Percentiles rank a stretch among this genome's conserved stretches.
These are phyloP conservation scores for Platichthys flesus DNA, from an alignment of 2,113 vertebrate genomes.

Conservation along the genomic window DNA sequence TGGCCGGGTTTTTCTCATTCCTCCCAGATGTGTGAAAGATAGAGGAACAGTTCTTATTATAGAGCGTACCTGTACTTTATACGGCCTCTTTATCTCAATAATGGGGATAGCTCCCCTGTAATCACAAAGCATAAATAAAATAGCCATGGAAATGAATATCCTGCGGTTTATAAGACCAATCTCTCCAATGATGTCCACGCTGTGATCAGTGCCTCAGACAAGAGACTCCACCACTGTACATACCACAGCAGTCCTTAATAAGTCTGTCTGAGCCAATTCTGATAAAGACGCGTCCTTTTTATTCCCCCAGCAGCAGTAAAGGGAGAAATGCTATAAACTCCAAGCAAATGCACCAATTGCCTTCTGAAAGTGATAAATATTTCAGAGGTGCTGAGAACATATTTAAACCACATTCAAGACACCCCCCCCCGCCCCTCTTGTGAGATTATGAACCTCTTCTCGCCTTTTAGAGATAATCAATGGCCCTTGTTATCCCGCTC, in stretches of 20 bases:
- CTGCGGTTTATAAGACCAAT: constrained; percentile 63
- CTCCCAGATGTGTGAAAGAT: constrained; percentile 24
- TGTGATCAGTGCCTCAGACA: constrained; percentile 69
- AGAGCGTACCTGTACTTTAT: constrained; percentile 42
- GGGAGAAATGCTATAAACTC: constrained; percentile 70
- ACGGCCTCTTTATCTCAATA: constrained; percentile 75
- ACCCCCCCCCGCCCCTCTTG: constrained; percentile 21
- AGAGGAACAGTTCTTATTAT: constrained; percentile 18
- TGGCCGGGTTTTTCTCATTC: constrained; percentile 25
- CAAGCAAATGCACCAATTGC: constrained; percentile 80
- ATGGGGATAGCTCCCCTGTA: constrained; percentile 63
- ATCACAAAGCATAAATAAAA: constrained; percentile 73
- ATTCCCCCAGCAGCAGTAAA: constrained; percentile 63
- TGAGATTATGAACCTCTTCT: constrained; percentile 81
- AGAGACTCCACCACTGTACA: constrained; percentile 68
- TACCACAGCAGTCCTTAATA: constrained; percentile 74
- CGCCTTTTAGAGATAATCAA: constrained; percentile 85
- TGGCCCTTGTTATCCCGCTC: constrained; percentile 79
- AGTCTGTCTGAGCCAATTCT: constrained; percentile 77
- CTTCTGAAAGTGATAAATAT: constrained; percentile 83
- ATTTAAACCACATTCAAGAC: constrained; percentile 81
- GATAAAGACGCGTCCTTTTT: constrained; percentile 80
- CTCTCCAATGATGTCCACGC: constrained; percentile 57
- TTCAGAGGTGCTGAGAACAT: constrained; percentile 77
- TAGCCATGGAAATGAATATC: constrained; percentile 58